Conservation (phyloP, 2,888 invertebrate genomes). For the Scaptomyza caliginosa region DNA sequence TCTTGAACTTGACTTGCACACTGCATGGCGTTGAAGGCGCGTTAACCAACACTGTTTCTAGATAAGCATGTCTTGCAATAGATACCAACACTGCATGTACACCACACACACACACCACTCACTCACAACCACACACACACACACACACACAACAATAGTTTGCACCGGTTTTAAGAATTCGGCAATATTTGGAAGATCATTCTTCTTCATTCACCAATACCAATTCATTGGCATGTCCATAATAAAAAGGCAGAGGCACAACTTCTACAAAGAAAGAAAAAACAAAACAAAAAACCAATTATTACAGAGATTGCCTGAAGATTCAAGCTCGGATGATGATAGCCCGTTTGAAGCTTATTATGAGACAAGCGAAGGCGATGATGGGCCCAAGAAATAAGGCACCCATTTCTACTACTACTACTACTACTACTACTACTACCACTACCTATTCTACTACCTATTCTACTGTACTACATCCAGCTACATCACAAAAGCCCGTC, state of each 20-base stretch:
- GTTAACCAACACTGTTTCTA: conserved; percentile 44
- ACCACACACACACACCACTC: not conserved
- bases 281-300: conserved; percentile 49
- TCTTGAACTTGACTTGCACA: conserved; percentile 27
- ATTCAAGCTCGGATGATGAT: conserved; percentile 83
- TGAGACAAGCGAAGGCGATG: conserved; percentile 81
- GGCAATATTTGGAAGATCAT: conserved; percentile 34
- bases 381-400: conserved; percentile 67
- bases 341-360: conserved; percentile 82
- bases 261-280: conserved; percentile 13
- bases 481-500: conserved; percentile 20
- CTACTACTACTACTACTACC: conserved; percentile 9
- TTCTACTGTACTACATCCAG: conserved; percentile 34
- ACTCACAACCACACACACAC: not conserved
- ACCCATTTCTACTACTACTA: conserved; percentile 35
- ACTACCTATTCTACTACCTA: conserved; percentile 12
- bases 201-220: conserved; percentile 13
- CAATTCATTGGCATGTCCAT: conserved; percentile 47
- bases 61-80: conserved; percentile 26
- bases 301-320: conserved; percentile 82
- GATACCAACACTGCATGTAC: conserved; percentile 37
- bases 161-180: conserved; percentile 41
- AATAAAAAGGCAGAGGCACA: conserved; percentile 19
- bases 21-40: conserved; percentile 40
- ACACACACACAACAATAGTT: conserved; percentile 9